Percentiles rank a stretch among this genome's conserved stretches.
phyloP scores from a whole-genome alignment of 1,140 invertebrate species.

The Gyrodactylus bullatarudis region DNA sequence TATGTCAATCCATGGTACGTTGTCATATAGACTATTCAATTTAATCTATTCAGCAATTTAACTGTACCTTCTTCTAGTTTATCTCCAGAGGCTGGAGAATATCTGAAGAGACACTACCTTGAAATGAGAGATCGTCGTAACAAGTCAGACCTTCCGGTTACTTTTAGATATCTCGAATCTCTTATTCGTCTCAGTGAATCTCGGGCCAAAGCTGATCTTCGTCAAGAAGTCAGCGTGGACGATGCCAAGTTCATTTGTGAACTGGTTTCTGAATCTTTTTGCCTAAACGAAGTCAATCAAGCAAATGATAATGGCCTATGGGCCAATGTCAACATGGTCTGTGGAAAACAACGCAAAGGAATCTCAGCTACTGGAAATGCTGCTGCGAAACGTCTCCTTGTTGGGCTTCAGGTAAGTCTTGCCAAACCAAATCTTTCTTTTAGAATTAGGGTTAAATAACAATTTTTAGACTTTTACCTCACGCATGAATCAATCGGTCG shows the following conservation, averaged over 20 bases:
- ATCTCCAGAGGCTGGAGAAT: conserved; percentile 29
- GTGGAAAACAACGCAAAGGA: neutral
- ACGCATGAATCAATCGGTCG: neutral
- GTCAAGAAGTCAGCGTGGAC: neutral
- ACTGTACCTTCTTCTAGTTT: conserved; percentile 24
- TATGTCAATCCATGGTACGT: conserved; percentile 34
- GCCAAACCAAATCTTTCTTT: too few relatives aligned
- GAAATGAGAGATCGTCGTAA: conserved; percentile 35
- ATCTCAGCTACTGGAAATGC: neutral
- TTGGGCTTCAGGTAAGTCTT: neutral
- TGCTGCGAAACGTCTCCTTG: neutral
- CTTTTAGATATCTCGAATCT: conserved; percentile 44
- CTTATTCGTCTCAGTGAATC: conserved; percentile 46
- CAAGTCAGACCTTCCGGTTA: conserved; percentile 33
- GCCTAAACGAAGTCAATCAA: neutral
- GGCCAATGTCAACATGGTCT: neutral
- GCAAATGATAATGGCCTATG: neutral
- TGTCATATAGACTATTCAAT: too few relatives aligned
- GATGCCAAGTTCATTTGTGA: neutral
- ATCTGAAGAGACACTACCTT: conserved; percentile 45
- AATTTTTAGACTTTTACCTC: neutral
- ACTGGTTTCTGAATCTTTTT: neutral
- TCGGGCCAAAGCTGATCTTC: neutral
- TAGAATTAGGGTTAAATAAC: neutral
- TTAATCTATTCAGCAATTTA: too few relatives aligned